Base-by-base conservation (phyloP, 2,888 invertebrate genomes). In the Diplolepis rosae region DNA sequence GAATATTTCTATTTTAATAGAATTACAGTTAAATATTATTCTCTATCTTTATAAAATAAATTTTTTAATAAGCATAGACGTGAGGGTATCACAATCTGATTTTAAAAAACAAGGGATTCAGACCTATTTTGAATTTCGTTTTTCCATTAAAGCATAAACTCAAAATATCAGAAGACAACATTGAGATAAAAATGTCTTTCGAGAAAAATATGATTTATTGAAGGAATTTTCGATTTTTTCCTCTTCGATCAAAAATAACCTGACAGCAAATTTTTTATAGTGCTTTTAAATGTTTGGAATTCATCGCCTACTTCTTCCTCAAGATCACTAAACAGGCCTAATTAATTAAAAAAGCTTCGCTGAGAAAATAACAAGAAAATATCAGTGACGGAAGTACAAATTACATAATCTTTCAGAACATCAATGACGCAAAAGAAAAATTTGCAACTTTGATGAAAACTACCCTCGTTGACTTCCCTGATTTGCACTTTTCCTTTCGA, bases 331-430 rank as follows among this genome's bases (percentile, higher is more conserved):
- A 3, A 9, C 9, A 45, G 11, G 18, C 15, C 3, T 18, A 18
- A 9, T 45, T 45, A 3, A 45, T 45, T 45, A 9, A 45, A 9
- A 45, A 9, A 15, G 18, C 18, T 15, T 45, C 3, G 18, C 15
- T 15, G 18, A 45, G 45, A 45, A 18, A 18, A 18, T 45, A 45
- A 45, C 9, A 9, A n/a, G 2, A 45, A 9, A 45, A 18, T 9
- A 15, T 7, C n/a, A n/a, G n/a, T n/a, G n/a, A n/a, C n/a, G n/a
- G n/a, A n/a, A 45, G 45, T 18, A 45, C 45, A 9, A 54, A 15
- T 54, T 54, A 32, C 18, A 54, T 54, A 54, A 54, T 54, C 30
- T 18, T 45, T 45, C 45, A 45, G 45, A 45, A 45, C 18, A 45
- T 45, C 45, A 45, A 18, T 18, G 45, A 45, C 45, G 18, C 45